phyloP scores from a whole-genome alignment of 2,113 vertebrate genomes.

The Cairina moschata region DNA sequence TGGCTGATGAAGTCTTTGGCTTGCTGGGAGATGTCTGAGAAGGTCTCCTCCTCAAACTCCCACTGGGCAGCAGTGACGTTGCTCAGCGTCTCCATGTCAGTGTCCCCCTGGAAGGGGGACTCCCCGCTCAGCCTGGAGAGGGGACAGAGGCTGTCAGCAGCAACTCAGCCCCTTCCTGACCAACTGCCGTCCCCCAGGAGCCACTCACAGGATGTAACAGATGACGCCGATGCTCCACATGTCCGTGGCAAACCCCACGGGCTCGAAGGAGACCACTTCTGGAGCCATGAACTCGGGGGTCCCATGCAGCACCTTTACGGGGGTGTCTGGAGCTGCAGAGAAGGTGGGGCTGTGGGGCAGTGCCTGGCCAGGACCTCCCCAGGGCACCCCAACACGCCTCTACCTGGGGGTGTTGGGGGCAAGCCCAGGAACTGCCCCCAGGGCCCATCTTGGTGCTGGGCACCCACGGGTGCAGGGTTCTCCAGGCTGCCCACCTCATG shows the following conservation, averaged over 20 bases:
- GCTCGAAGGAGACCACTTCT: constrained; percentile 86
- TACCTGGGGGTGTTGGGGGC: neutral
- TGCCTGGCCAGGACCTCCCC: neutral
- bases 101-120: constrained; percentile 87
- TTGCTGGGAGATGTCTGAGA: constrained; percentile 82
- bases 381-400: accelerated
- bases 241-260: constrained; percentile 80
- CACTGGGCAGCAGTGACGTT: constrained; percentile 80
- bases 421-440: neutral
- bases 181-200: neutral
- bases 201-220: constrained; percentile 87
- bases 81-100: constrained; percentile 79
- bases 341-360: neutral
- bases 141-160: neutral
- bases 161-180: neutral
- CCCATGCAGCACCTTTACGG: constrained; percentile 82
- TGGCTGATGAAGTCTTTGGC: constrained; percentile 87
- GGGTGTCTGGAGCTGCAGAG: constrained; percentile 73
- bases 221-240: constrained; percentile 92
- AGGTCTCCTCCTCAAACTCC: constrained; percentile 83
- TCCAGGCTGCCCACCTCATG: neutral
- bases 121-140: constrained; percentile 83
- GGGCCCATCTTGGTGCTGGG: neutral
- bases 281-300: constrained; percentile 91
- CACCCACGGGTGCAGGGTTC: neutral